These are phyloP conservation scores for Seira musarum DNA, from an alignment of 2,888 invertebrate species.

Conservation along the genomic window DNA sequence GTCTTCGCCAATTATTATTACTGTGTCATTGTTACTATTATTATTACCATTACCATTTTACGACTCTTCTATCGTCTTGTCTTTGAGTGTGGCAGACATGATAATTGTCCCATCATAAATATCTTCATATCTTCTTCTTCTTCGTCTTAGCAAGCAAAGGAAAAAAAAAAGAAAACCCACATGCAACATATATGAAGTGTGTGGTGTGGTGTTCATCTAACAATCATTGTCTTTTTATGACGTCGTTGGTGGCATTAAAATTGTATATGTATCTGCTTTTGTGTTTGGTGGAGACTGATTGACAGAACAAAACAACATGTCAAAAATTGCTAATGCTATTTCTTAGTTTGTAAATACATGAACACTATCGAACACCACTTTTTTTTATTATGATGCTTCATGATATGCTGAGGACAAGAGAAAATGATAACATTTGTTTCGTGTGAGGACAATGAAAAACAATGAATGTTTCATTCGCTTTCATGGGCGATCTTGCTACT, in stretches of 20 bases:
- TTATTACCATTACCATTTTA: not conserved
- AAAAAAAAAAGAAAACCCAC: not conserved
- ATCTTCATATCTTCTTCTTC: not conserved
- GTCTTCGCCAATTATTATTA: not conserved
- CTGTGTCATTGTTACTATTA: not conserved
- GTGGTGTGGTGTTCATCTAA: not conserved
- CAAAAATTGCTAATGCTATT: too few relatives aligned
- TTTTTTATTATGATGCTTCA: too few relatives aligned
- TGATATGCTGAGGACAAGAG: not conserved
- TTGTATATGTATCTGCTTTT: not conserved
- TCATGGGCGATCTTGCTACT: not conserved
- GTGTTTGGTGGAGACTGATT: slow-evolving; percentile 32
- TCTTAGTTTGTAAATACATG: slow-evolving; percentile 21
- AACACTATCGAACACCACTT: not conserved
- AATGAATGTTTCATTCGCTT: not conserved
- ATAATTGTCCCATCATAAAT: not conserved
- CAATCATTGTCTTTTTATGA: not conserved
- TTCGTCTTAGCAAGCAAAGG: not conserved
- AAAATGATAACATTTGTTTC: not conserved
- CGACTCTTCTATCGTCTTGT: not conserved
- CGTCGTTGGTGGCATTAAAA: not conserved
- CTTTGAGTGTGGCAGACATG: not conserved
- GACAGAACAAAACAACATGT: slow-evolving; percentile 36
- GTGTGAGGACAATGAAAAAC: not conserved
- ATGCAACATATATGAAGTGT: too few relatives aligned